Base-by-base conservation (phyloP, 1,140 invertebrate species). In the Lepidurus arcticus region DNA sequence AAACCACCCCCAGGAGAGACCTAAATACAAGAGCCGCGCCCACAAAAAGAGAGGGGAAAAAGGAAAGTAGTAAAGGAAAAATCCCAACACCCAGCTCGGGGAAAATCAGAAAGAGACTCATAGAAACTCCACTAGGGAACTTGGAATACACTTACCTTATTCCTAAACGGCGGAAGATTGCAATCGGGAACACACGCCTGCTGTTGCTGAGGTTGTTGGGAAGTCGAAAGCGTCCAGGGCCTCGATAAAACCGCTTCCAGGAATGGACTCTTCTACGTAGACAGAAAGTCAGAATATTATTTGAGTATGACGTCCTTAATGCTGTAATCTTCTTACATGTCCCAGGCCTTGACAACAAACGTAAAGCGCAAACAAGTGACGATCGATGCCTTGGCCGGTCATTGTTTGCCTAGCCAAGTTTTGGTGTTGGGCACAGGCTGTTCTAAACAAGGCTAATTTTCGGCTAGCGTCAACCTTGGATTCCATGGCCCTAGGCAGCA, bases 351-450 rank as follows among this genome's bases (percentile, higher is more conserved):
- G 85, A 76, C 86, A 86, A 65, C 85, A 84, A 11, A 89, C 87
- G 82, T 87, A 88, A 0, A 89, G 83, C 53, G 86, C 87, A 85
- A 89, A 89, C 5, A 89, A 82, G 81, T 89, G 88, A 21, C 88
- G 81, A 81, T 89, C 88, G 74, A 86, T 84, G 75, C 86, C 86
- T 44, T 82, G 80, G 11, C 81, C 86, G 81, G 84, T 85, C 86
- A 87, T 87, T 1, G 85, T 85, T 80, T 85, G 83, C 76, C 84
- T 80, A 76, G 87, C 86, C 26, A 86, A 80, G 44, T 84, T 83
- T 77, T 86, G 85, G 80, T 85, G 85, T 24, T 82, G 83, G 13
- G 80, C 80, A 42, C 83, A 83, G n/a, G 85, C 85, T 26, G 44
- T 78, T 10, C 81, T 74, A 13, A 85, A 80, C 13, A 84, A 74